Evolutionary conservation across 2,113 vertebrate genomes (phyloP).

Genomic region (Agelaius phoeniceus): DNA sequence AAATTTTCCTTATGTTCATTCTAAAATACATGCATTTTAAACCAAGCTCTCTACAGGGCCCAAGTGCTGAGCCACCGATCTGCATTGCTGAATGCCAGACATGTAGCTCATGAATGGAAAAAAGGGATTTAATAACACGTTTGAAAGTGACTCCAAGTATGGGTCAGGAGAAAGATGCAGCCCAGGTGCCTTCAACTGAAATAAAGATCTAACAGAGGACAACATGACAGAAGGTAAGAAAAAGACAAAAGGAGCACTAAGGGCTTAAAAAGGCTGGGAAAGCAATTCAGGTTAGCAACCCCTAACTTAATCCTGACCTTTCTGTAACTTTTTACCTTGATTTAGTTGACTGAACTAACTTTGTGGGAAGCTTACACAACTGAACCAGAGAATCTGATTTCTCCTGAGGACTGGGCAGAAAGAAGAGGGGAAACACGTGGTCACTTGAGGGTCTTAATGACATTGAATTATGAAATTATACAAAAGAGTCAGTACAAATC

Average conservation of each 20-base stretch:
- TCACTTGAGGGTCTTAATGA: not conserved
- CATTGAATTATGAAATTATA: not conserved
- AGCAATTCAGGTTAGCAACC: conserved; percentile 50
- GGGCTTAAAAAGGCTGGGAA: conserved; percentile 44
- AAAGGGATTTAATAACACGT: not conserved
- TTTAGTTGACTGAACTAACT: conserved; percentile 63
- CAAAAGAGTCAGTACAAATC: not conserved
- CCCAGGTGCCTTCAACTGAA: conserved; percentile 52
- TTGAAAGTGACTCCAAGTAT: conserved; percentile 38
- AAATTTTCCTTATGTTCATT: not conserved
- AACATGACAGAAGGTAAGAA: conserved; percentile 25
- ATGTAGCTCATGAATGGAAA: conserved; percentile 16
- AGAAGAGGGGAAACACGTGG: not conserved
- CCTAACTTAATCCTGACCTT: conserved; percentile 59
- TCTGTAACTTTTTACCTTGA: conserved; percentile 52
- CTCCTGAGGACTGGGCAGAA: not conserved
- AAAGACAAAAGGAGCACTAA: conserved; percentile 54
- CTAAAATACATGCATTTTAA: conserved; percentile 5
- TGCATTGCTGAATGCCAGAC: conserved; percentile 27
- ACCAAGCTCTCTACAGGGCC: not conserved
- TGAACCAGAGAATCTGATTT: conserved; percentile 6
- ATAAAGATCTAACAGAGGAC: conserved; percentile 54
- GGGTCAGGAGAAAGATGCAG: conserved; percentile 31
- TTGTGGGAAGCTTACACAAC: conserved; percentile 54
- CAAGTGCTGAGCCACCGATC: not conserved